Conservation (phyloP, 2,888 invertebrate genomes). For the Crossocerus cetratus region DNA sequence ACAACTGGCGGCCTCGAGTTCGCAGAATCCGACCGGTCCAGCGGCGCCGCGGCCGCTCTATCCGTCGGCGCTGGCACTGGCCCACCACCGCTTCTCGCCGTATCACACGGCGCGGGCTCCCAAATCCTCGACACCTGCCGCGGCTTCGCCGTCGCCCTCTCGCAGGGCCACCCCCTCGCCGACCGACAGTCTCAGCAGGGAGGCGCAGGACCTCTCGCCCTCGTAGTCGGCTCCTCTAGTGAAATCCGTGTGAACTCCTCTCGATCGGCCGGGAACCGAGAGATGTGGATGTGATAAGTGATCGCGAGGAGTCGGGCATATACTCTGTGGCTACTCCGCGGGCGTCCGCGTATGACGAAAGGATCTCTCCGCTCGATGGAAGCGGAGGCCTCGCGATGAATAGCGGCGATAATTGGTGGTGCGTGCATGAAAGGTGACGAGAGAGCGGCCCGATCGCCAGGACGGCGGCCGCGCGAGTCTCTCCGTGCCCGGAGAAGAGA, state of each 20-base stretch:
- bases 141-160: slow-evolving; percentile 70
- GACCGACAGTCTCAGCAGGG: slow-evolving; percentile 73
- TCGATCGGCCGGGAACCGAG: too few species aligned
- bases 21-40: slow-evolving; percentile 67
- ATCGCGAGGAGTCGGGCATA: too few species aligned
- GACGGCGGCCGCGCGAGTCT: too few species aligned
- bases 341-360: too few species aligned
- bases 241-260: too few species aligned
- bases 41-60: slow-evolving; percentile 73
- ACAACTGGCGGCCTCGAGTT: slow-evolving; percentile 79
- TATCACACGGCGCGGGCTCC: slow-evolving; percentile 70
- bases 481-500: neutral
- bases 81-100: slow-evolving; percentile 77
- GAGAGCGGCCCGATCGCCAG: neutral
- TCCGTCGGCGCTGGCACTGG: slow-evolving; percentile 71
- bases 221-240: slow-evolving; percentile 66
- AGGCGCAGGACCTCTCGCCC: slow-evolving; percentile 73
- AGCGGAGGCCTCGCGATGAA: too few species aligned
- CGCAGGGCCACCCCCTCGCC: slow-evolving; percentile 73
- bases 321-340: too few species aligned
- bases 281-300: too few species aligned
- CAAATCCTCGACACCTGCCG: slow-evolving; percentile 67
- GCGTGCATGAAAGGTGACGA: neutral
- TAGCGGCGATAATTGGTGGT: neutral
- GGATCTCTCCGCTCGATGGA: too few species aligned